Conservation (phyloP, 2,113 vertebrate species). For the Pangasianodon gigas region DNA sequence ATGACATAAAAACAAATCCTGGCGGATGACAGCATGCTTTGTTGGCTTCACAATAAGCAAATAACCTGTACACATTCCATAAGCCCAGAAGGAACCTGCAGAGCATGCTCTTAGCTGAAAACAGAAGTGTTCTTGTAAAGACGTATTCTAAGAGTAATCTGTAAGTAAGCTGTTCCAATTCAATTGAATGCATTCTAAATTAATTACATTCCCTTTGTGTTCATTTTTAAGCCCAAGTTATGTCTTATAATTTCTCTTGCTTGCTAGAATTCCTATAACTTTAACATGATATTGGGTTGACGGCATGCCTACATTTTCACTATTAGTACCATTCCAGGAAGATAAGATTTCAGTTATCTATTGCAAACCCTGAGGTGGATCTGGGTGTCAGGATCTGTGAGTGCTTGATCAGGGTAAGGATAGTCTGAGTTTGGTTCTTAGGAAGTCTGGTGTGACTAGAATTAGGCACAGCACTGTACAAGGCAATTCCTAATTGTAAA, state of each 20-base stretch:
- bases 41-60: constrained; percentile 1
- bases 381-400: neutral
- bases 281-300: neutral
- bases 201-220: neutral
- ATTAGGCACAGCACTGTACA: neutral
- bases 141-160: neutral
- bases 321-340: neutral
- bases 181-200: neutral
- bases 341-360: neutral
- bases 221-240: neutral
- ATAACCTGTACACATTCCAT: neutral
- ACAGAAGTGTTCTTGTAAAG: neutral
- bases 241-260: neutral
- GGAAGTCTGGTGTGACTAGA: neutral
- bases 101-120: neutral
- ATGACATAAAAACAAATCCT: neutral
- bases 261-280: neutral
- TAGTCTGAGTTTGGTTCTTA: neutral
- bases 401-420: neutral
- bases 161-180: neutral
- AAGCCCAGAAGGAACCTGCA: neutral
- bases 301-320: neutral
- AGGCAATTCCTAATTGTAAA: neutral
- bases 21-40: neutral
- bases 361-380: neutral